phyloP scores from a whole-genome alignment of 2,113 vertebrate genomes.

The Tenebrosternarchus preto region DNA sequence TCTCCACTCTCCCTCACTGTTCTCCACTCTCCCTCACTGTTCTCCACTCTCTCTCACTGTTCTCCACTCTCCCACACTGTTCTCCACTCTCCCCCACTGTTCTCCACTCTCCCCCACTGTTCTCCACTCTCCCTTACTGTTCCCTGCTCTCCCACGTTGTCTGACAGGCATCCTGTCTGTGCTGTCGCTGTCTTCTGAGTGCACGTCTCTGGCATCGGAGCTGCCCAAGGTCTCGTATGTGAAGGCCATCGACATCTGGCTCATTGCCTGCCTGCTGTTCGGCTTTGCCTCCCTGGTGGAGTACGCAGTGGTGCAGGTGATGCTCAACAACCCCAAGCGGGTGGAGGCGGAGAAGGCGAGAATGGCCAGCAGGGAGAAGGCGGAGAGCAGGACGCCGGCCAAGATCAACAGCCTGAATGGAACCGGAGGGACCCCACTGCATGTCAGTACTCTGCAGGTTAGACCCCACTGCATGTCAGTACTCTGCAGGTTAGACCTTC shows the following conservation, averaged over 20 bases:
- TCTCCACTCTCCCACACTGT: not conserved
- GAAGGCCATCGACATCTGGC: conserved; percentile 97
- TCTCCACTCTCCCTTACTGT: conserved; percentile 3
- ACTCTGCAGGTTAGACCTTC: no score
- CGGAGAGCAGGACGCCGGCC: conserved; percentile 77
- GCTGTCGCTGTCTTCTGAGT: conserved; percentile 96
- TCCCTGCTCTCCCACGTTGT: not conserved
- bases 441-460: conserved; percentile 96
- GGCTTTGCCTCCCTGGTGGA: conserved; percentile 97
- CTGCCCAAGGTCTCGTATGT: conserved; percentile 98
- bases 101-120: no score
- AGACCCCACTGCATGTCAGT: conserved; percentile 51
- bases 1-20: no score
- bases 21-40: not conserved
- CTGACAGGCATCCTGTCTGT: conserved; percentile 93
- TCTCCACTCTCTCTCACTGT: no score
- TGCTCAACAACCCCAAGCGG: conserved; percentile 94
- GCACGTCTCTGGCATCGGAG: conserved; percentile 92
- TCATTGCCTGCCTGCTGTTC: conserved; percentile 98
- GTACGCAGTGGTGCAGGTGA: conserved; percentile 96
- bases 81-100: not conserved
- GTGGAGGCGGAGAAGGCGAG: conserved; percentile 93
- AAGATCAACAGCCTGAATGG: conserved; percentile 92
- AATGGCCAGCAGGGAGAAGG: conserved; percentile 89
- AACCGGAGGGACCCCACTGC: conserved; percentile 88